Evolutionary conservation across 92 coral and sea anemone genomes (phyloP), one percentile per base, ranked within the genome.

Genomic region (Paragorgia papillata): DNA sequence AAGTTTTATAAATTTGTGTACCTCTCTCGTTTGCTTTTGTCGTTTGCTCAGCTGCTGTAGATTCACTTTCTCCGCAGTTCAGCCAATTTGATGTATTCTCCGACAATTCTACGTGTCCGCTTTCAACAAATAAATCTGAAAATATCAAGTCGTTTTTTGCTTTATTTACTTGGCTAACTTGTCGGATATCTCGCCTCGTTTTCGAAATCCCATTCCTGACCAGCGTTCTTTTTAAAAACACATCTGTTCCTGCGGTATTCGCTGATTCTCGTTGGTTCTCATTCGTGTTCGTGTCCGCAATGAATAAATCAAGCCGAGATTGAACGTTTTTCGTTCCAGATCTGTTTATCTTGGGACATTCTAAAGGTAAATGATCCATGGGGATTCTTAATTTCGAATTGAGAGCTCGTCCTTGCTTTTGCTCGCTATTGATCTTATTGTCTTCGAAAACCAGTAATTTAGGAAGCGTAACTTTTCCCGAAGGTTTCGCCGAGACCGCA

Each of bases 51-150:
- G 28, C 48, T 44, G 32, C 48, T n/a, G n/a, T 46, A 15, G 53
- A 6, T 2, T 46, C n/a, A n/a, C 7, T 15, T 46, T 46, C 17
- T 6, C 2, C 53, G 10, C 43, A 37, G 43, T 6, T 46, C 53
- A 46, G 53, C 43, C 6, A 37, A 37, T 37, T 4, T 37, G 37
- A 7, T 30, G 66, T 60, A 12, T 19, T 60, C 43, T 37, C 6
- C 43, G 43, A 37, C 6, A 37, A 37, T 28, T 21, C 0, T 3
- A 4, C 17, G 1, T 21, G 9, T 3, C 20, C 17, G 1, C 15
- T 60, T 60, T 60, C 69, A 18, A 3, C 15, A 35, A 63, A 34
- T 17, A 63, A 32, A 34, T 63, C 69, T 14, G 69, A 63, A 63
- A 63, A 63, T 33, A 32, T 29, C 15, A 63, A 17, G n/a, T 63